These are phyloP conservation scores for Diogma glabrata DNA, from an alignment of 2,888 invertebrate genomes.

Conservation along the genomic window DNA sequence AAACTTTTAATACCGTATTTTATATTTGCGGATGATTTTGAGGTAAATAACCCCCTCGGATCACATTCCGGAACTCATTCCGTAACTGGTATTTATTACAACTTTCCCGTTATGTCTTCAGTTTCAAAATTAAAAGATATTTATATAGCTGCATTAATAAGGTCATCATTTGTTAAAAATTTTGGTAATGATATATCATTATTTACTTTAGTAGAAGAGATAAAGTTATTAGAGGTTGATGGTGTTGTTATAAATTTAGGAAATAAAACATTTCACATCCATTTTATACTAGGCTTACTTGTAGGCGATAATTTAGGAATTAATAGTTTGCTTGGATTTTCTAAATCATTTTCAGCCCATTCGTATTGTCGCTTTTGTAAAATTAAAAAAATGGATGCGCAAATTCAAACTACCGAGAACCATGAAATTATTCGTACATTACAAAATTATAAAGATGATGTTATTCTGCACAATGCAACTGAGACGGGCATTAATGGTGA, in stretches of 20 bases:
- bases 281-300: not conserved
- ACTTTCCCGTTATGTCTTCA: not conserved
- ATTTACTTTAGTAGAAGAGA: not conserved
- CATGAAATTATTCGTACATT: not conserved
- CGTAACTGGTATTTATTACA: not conserved
- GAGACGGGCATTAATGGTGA: not conserved
- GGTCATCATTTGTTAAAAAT: not conserved
- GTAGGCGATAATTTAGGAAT: slow-evolving; percentile 7
- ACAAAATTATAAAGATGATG: not conserved
- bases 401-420: not conserved
- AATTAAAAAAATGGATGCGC: slow-evolving; percentile 1
- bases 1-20: not conserved
- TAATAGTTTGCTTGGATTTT: not conserved
- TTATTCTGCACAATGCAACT: not conserved
- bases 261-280: not conserved
- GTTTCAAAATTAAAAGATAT: slow-evolving; percentile 2
- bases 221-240: not conserved
- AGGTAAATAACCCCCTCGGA: not conserved
- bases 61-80: not conserved
- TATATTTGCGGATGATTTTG: slow-evolving; percentile 1
- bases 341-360: not conserved
- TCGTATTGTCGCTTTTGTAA: slow-evolving; percentile 1
- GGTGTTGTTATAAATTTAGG: not conserved
- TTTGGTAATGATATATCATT: slow-evolving; percentile 5
- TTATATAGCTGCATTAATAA: not conserved